phyloP scores from a whole-genome alignment of 2,113 vertebrate species.

The Semnornis frantzii region DNA sequence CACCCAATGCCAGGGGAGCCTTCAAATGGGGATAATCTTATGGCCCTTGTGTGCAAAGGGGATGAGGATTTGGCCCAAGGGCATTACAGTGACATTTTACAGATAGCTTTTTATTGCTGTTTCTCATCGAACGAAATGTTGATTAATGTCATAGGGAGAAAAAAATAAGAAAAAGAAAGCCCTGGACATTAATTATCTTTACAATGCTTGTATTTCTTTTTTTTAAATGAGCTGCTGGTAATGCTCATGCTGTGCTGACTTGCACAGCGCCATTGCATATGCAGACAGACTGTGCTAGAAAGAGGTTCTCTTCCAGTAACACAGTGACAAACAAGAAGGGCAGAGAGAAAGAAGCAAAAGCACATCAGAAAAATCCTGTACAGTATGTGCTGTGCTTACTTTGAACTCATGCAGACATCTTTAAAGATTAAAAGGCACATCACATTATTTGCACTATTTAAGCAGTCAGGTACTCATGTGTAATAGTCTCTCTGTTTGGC shows the following conservation, averaged over 20 bases:
- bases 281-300: background rate
- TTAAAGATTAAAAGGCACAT: background rate
- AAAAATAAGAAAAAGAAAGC: background rate
- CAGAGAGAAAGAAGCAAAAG: background rate
- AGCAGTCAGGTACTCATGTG: background rate
- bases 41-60: background rate
- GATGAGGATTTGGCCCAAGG: background rate
- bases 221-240: slow-evolving; percentile 38
- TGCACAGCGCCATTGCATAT: background rate
- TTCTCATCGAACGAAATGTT: rapidly evolving
- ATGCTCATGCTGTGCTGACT: background rate
- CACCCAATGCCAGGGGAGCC: rapidly evolving
- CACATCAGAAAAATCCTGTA: background rate
- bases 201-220: background rate
- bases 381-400: background rate
- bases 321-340: background rate
- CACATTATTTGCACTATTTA: background rate
- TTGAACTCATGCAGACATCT: background rate
- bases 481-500: background rate
- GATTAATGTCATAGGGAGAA: background rate
- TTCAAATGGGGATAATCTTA: background rate
- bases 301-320: background rate
- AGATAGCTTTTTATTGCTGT: background rate
- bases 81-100: background rate
- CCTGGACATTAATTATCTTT: background rate